A percentile compares a stretch with the other conserved stretches of the same genome.
These are phyloP conservation scores for Malthinus flaveolus DNA, from an alignment of 2,888 invertebrate species.

Conservation along the genomic window DNA sequence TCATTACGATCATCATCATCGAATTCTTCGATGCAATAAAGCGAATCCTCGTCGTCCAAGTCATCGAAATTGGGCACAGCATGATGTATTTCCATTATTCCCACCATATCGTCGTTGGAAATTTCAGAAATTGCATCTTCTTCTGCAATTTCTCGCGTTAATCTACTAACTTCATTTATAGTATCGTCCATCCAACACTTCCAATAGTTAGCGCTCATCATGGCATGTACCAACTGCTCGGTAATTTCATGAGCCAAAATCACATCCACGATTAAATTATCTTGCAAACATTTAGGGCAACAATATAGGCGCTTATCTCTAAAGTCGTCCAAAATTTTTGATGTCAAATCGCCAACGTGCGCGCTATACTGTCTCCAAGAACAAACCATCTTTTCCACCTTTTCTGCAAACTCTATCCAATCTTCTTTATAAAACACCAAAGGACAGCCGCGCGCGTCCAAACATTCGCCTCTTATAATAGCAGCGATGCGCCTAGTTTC, in stretches of 20 bases:
- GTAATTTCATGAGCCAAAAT: slow-evolving; percentile 47
- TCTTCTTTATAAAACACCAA: slow-evolving; percentile 32
- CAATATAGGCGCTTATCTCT: slow-evolving; percentile 45
- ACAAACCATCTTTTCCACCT: slow-evolving; percentile 44
- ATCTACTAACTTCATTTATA: slow-evolving; percentile 40
- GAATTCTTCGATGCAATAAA: slow-evolving; percentile 40
- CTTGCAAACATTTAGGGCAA: slow-evolving; percentile 49
- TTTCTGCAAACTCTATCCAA: slow-evolving; percentile 44
- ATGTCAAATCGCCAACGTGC: slow-evolving; percentile 48
- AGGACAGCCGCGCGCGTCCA: slow-evolving; percentile 32
- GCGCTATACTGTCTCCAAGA: slow-evolving; percentile 48
- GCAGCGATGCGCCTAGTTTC: slow-evolving; percentile 44
- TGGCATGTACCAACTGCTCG: slow-evolving; percentile 47
- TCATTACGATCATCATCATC: neutral
- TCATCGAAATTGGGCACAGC: neutral
- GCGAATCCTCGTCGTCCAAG: slow-evolving; percentile 28
- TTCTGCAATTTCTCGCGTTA: slow-evolving; percentile 31
- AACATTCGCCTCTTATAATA: slow-evolving; percentile 36
- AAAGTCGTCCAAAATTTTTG: slow-evolving; percentile 45
- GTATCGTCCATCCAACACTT: slow-evolving; percentile 46
- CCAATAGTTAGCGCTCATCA: slow-evolving; percentile 48
- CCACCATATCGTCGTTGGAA: slow-evolving; percentile 11
- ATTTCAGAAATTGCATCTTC: slow-evolving; percentile 4
- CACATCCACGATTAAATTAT: slow-evolving; percentile 47
- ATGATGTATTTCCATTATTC: slow-evolving; percentile 14